phyloP scores from a whole-genome alignment of 2,797 vertebrate species.

The Passerculus sandwichensis region DNA sequence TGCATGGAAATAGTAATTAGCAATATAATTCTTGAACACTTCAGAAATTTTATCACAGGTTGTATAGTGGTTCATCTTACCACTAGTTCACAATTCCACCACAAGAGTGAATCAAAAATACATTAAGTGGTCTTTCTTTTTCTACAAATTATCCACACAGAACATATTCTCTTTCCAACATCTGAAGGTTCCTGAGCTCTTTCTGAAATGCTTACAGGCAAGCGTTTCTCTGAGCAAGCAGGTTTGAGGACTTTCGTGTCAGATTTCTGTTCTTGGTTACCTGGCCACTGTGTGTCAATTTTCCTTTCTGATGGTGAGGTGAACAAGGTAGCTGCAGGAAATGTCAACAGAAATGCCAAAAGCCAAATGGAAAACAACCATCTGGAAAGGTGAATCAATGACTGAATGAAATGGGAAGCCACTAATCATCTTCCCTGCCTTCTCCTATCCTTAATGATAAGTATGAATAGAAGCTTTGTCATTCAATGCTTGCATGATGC shows the following conservation, averaged over 20 bases:
- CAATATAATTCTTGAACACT: background rate
- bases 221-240: background rate
- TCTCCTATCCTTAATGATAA: slow-evolving; percentile 25
- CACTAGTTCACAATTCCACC: background rate
- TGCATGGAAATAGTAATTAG: slow-evolving; percentile 16
- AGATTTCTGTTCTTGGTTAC: background rate
- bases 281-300: background rate
- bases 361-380: slow-evolving; percentile 16
- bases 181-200: background rate
- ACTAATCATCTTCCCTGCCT: slow-evolving; percentile 23
- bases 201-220: background rate
- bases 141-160: background rate
- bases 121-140: background rate
- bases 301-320: background rate
- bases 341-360: background rate
- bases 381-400: slow-evolving; percentile 10
- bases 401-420: slow-evolving; percentile 23
- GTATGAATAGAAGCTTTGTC: slow-evolving; percentile 32
- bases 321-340: slow-evolving; percentile 8
- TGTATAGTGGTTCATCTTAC: background rate
- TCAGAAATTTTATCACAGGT: background rate
- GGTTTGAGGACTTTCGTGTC: background rate
- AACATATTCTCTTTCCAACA: background rate
- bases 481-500: slow-evolving; percentile 26
- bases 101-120: background rate